Percentiles rank a stretch among this genome's conserved stretches.
These are phyloP conservation scores for Rhamphomyia laevipes DNA, from an alignment of 2,888 invertebrate genomes.

Conservation along the genomic window DNA sequence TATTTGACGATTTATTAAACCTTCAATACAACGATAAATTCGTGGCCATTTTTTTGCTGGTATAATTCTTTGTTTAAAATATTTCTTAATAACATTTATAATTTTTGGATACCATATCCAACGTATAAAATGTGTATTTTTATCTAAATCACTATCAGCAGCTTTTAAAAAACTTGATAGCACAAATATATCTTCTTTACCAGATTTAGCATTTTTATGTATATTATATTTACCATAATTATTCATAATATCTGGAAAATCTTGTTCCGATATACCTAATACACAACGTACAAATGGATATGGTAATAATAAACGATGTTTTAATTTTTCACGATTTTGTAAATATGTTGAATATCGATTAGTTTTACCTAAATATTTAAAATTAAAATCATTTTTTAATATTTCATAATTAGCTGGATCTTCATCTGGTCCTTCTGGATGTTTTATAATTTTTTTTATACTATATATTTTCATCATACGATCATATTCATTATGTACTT, in stretches of 20 bases:
- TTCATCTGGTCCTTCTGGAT: constrained; percentile 42
- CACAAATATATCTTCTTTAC: constrained; percentile 13
- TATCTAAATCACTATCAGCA: constrained; percentile 30
- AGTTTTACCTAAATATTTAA: constrained; percentile 52
- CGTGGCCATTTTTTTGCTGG: constrained; percentile 26
- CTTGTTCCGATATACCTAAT: constrained; percentile 27
- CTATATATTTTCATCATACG: constrained; percentile 49
- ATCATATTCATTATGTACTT: constrained; percentile 46
- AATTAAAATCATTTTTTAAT: constrained; percentile 30
- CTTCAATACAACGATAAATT: constrained; percentile 36
- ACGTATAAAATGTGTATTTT: constrained; percentile 31
- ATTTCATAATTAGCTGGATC: constrained; percentile 37
- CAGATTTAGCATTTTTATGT: no score
- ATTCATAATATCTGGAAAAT: constrained; percentile 34
- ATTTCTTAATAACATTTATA: constrained; percentile 27
- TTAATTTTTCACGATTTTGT: constrained; percentile 43
- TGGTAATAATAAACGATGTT: constrained; percentile 46
- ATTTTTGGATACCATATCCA: constrained; percentile 38
- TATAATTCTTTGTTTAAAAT: constrained; percentile 25
- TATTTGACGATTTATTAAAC: constrained; percentile 47
- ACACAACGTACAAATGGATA: constrained; percentile 49
- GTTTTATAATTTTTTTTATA: constrained; percentile 49
- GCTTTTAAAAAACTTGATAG: constrained; percentile 22
- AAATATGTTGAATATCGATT: constrained; percentile 46
- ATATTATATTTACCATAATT: constrained; percentile 26